Conservation (phyloP, 2,888 invertebrate genomes). For the Euplexia lucipara region DNA sequence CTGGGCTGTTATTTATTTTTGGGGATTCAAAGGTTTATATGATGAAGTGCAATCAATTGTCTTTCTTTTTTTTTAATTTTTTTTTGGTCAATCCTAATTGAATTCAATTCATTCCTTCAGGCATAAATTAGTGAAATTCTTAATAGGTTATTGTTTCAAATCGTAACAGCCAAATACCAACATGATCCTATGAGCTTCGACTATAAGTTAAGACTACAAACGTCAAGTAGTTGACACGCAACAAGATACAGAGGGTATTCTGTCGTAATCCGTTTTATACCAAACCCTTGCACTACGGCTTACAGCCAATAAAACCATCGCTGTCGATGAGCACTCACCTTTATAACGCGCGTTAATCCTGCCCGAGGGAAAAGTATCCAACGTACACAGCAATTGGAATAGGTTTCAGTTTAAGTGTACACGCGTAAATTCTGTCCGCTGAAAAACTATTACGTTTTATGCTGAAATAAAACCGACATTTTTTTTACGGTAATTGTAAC, state of each 20-base stretch:
- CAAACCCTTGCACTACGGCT: constrained; percentile 68
- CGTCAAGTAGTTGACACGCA: constrained; percentile 33
- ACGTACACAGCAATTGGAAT: constrained; percentile 54
- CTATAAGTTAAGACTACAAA: constrained; percentile 49
- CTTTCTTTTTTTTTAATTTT: too few species aligned
- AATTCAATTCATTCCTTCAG: too few species aligned
- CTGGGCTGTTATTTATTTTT: background rate
- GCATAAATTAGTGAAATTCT: too few species aligned
- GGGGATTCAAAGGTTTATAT: too few species aligned
- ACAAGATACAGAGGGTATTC: constrained; percentile 47
- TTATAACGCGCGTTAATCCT: constrained; percentile 68
- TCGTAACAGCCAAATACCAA: background rate
- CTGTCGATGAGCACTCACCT: constrained; percentile 64
- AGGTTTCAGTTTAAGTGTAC: constrained; percentile 51
- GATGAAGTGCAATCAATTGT: too few species aligned
- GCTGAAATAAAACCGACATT: background rate
- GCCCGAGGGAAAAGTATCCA: constrained; percentile 61
- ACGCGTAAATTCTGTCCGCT: constrained; percentile 15
- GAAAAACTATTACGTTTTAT: constrained; percentile 18
- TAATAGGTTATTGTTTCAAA: background rate
- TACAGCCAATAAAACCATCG: constrained; percentile 71
- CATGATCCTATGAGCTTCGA: background rate
- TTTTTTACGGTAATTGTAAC: constrained; percentile 5
- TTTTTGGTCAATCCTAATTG: too few species aligned
- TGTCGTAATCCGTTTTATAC: constrained; percentile 69